Base-by-base conservation (phyloP, 2,113 vertebrate genomes). In the Nematolebias whitei region DNA sequence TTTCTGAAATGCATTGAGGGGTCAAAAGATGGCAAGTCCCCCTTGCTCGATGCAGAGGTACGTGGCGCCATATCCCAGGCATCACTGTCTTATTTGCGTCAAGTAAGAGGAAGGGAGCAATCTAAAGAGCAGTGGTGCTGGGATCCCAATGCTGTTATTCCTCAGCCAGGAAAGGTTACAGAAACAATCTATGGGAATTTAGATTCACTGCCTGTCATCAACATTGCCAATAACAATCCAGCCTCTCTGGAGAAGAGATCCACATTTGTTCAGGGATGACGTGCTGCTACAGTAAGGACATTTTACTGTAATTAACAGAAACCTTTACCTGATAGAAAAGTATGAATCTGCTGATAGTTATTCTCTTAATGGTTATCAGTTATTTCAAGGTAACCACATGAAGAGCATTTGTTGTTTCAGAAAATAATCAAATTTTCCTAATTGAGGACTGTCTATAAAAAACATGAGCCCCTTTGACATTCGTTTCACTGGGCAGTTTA, bases 1-100 rank as follows among this genome's bases (percentile, higher is more conserved):
- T 93, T 93, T 92, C 90, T 80, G 71, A 86, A 91, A 93, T 91
- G 90, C 90, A 91, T 86, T 87, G 19, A 68, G 72, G 79, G 91
- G 89, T 92, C 86, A 90, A 83, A 88, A 85, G 85, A 89, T 82
- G 72, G 78, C 82, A 76, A 71, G 71, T 83, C 84, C 82, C 43
- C 48, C 53, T 65, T 22, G 58, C 78, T 83, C 74, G 22, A 82
- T 80, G 73, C 69, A 48, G 79, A 85, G 74, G 79, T 83, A 87
- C 82, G 78, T 68, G 43, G 77, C 72, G 71, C 61, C 65, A 67
- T 63, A 69, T 85, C 78, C 78, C 82, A 74, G 83, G 58, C 74
- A 63, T 87, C 82, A 74, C 83, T 84, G 84, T 84, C 88, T 91
- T 82, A 83, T 89, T 91, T 86, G 79, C 82, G 78, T 90, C 86